Base-by-base conservation (phyloP, 1,140 invertebrate genomes). In the Dinoponera quadriceps region DNA sequence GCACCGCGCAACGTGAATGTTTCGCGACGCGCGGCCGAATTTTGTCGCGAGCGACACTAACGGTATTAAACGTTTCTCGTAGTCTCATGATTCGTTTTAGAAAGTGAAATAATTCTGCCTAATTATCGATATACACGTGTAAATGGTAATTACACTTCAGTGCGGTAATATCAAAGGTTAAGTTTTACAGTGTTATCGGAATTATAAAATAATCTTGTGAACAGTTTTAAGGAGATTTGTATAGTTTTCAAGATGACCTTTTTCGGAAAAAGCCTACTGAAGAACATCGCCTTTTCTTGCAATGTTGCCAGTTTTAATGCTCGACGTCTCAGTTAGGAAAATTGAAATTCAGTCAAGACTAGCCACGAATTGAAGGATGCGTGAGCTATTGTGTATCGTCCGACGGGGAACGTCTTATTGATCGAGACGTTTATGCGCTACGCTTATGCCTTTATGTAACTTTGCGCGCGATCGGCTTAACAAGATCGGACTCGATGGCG, bases 401-500 rank as follows among this genome's bases (percentile, higher is more conserved):
- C 18, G 27, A 29, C 27, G 3, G 33, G 22, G n/a, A 22, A 20
- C 44, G 20, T 66, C 25, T 80, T 80, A 80, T 80, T 80, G 49
- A 80, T 80, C 22, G 38, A 29, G 65, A 80, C 18, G 65, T 51
- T 78, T 68, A 68, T 44, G 59, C 59, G 25, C 18, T 62, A 18
- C 14, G 11, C 48, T 78, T 57, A 5, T 51, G 49, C 25, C 29
- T 54, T 69, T 80, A 71, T 71, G 33, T 80, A 80, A 80, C 33
- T 69, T 80, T 57, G 62, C 29, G 60, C 48, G 60, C 75, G 75
- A 80, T 80, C 75, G 51, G 33, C 33, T 59, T 80, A 69, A 71
- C 65, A n/a, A 80, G 75, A 80, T 80, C 74, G 60, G 62, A 54
- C 49, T 66, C 48, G 74, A 77, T 65, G 73, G 73, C 44, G 73